Evolutionary conservation across 2,113 vertebrate genomes (phyloP), one percentile per base, ranked within the genome.

Genomic region (Lota lota): DNA sequence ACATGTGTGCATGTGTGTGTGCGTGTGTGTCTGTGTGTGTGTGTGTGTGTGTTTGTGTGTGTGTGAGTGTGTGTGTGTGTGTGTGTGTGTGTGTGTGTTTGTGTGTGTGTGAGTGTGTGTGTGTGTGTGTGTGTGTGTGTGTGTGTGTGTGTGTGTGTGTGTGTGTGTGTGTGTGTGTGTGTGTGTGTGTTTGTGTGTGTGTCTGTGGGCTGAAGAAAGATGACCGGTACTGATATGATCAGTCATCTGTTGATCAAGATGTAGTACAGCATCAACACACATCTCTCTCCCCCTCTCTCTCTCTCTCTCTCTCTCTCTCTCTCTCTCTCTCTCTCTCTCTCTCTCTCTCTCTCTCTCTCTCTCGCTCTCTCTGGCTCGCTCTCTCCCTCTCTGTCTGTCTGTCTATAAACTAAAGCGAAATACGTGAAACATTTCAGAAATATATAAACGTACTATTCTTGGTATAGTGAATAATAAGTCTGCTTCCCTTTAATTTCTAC

Each of bases 161-260:
- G 11, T 67, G 78, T 70, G 24, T 66, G 63, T 65, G 63, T 51
- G 63, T 51, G 63, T 65, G 63, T 53, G 63, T 65, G 63, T 65
- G 63, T 65, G 63, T 22, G 67, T 72, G 81, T 79, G 80, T 82
- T 75, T 67, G 75, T 68, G 62, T 64, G 63, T 93, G 94, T 98
- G 95, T 97, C 95, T 94, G 96, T 95, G 94, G 95, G 87, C 90
- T 93, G 72, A 83, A 98, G 97, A 98, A 96, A 93, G 95, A 97
- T 99, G 95, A 94, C 88, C 90, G 14, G 0, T 84, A 60, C 90
- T 90, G 92, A 92, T 92, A 95, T 93, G 94, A 99, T 98, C 96
- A 92, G 94, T 98, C 97, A 97, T 95, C 92, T 94, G 92, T 96
- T 96, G 95, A 98, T 97, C 95, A 97, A 98, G 95, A 96, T 94